Evolutionary conservation across 2,113 vertebrate genomes (phyloP).

Genomic region (Pseudonaja textilis): DNA sequence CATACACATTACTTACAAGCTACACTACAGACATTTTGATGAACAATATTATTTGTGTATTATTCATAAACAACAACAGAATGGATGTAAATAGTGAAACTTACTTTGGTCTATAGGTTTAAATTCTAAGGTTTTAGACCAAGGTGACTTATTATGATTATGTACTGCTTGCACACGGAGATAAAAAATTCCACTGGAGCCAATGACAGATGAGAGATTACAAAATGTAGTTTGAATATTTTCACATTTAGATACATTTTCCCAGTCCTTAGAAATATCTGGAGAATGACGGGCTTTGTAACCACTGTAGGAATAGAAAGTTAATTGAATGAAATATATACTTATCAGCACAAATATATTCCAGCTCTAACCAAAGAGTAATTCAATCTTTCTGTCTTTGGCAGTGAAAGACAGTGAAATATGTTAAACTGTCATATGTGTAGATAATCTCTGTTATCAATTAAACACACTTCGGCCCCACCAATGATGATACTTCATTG

Average conservation of each 20-base stretch:
- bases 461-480: background rate
- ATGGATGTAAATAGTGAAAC: background rate
- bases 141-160: conserved; percentile 47
- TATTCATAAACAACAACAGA: background rate
- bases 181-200: background rate
- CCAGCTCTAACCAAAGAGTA: background rate
- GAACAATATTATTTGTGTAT: background rate
- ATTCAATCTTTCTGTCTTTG: background rate
- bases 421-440: background rate
- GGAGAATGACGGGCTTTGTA: background rate
- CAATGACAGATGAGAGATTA: conserved; percentile 35
- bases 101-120: conserved; percentile 52
- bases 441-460: background rate
- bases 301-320: conserved; percentile 48
- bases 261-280: conserved; percentile 48
- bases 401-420: background rate
- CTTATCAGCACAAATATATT: background rate
- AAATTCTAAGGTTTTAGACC: conserved; percentile 58
- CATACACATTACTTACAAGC: background rate
- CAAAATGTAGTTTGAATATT: conserved; percentile 45
- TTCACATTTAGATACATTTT: conserved; percentile 43
- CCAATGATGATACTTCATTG: background rate
- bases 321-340: background rate
- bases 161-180: conserved; percentile 56
- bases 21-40: background rate